These are phyloP conservation scores for Nerophis ophidion DNA, from an alignment of 2,113 vertebrate species.

Conservation along the genomic window DNA sequence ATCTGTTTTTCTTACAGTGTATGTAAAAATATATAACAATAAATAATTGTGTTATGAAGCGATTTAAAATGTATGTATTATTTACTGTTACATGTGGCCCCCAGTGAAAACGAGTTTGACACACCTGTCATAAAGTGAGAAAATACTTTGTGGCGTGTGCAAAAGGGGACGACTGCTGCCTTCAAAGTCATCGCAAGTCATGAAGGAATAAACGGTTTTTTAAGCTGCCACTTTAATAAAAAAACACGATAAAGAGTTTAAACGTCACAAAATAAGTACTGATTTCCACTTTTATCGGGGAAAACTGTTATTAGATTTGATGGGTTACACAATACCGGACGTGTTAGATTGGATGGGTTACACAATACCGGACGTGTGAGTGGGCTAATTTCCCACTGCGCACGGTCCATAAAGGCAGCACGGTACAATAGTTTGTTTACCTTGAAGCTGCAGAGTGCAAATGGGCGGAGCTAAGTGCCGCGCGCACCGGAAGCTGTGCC, in stretches of 20 bases:
- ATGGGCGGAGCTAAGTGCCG: neutral
- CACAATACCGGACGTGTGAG: neutral
- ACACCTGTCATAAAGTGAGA: too few relatives aligned
- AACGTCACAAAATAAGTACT: neutral
- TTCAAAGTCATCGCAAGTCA: too few relatives aligned
- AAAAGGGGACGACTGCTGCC: too few relatives aligned
- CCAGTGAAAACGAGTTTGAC: too few relatives aligned
- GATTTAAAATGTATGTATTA: too few relatives aligned
- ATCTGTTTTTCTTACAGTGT: too few relatives aligned
- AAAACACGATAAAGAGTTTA: neutral
- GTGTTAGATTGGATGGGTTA: neutral
- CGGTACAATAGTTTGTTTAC: constrained; percentile 15
- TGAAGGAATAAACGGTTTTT: too few relatives aligned
- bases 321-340: neutral
- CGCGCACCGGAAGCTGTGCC: constrained; percentile 7
- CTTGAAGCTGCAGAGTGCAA: constrained; percentile 36
- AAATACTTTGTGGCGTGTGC: too few relatives aligned
- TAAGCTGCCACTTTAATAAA: neutral
- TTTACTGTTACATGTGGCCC: too few relatives aligned
- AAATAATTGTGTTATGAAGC: too few relatives aligned
- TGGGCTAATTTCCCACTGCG: constrained; percentile 1
- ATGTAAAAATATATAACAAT: too few relatives aligned
- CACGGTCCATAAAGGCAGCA: constrained; percentile 36
- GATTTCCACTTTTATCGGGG: too few relatives aligned
- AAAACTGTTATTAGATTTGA: neutral